Evolutionary conservation across 1,140 invertebrate species (phyloP).

Genomic region (Eubasilissa regina): DNA sequence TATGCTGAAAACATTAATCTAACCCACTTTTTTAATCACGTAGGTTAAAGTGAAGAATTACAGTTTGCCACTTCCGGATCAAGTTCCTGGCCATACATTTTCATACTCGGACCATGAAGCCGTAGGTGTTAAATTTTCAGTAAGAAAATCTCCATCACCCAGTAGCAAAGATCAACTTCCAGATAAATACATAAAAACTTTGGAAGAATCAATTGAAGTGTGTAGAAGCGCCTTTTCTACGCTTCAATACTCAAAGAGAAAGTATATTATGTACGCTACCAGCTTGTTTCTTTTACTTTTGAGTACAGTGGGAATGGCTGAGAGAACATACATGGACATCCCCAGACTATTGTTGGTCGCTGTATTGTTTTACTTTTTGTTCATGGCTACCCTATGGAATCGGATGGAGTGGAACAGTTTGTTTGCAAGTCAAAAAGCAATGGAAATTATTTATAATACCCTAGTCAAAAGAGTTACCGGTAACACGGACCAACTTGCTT

Average conservation of each 20-base stretch:
- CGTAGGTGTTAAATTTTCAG: conserved; percentile 78
- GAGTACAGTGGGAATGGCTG: conserved; percentile 69
- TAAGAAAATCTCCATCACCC: conserved; percentile 61
- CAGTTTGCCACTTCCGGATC: conserved; percentile 80
- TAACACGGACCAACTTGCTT: too few species aligned
- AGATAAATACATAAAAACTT: conserved; percentile 61
- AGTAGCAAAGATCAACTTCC: neutral
- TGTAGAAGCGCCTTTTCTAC: conserved; percentile 75
- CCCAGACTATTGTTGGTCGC: conserved; percentile 76
- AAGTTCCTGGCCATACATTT: conserved; percentile 80
- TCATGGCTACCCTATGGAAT: conserved; percentile 87
- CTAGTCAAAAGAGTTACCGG: neutral
- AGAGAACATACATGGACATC: conserved; percentile 64
- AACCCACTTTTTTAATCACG: conserved; percentile 56
- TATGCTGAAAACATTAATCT: neutral
- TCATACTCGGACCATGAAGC: conserved; percentile 95
- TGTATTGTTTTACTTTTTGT: conserved; percentile 78
- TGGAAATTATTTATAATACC: conserved; percentile 50
- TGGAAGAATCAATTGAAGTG: conserved; percentile 76
- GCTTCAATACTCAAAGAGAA: conserved; percentile 73
- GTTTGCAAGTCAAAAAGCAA: conserved; percentile 73
- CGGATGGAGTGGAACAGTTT: conserved; percentile 84
- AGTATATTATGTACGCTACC: conserved; percentile 74
- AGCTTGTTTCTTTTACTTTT: conserved; percentile 70
- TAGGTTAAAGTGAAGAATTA: conserved; percentile 77